Evolutionary conservation across 1,140 invertebrate species (phyloP).

Genomic region (Drosophila murphyi): DNA sequence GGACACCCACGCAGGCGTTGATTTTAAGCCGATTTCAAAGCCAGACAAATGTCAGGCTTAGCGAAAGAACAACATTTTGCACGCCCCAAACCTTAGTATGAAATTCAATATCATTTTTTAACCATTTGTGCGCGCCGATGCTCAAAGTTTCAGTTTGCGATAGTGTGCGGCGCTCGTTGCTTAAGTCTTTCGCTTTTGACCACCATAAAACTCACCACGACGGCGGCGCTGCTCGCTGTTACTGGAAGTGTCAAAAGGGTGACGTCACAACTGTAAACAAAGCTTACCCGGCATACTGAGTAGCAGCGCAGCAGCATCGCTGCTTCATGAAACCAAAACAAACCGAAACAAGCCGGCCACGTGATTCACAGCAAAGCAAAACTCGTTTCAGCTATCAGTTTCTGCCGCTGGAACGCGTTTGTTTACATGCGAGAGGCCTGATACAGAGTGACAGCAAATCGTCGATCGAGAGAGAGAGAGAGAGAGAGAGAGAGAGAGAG

Average conservation of each 20-base stretch:
- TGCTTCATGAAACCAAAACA: conserved; percentile 68
- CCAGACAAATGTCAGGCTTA: conserved; percentile 79
- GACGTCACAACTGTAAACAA: conserved; percentile 76
- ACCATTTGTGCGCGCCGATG: conserved; percentile 9
- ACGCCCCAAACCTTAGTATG: conserved; percentile 49
- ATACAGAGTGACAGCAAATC: background rate
- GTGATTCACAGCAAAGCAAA: conserved; percentile 56
- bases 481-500: background rate
- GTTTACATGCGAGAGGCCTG: conserved; percentile 53
- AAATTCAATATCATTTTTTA: conserved; percentile 70
- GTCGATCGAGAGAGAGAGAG: conserved; percentile 1
- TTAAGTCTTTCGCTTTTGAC: conserved; percentile 69
- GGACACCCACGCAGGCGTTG: conserved; percentile 80
- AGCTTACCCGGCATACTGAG: conserved; percentile 34
- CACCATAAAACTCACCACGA: conserved; percentile 41
- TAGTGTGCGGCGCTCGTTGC: conserved; percentile 61
- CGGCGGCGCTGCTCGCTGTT: background rate
- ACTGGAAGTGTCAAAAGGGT: conserved; percentile 70
- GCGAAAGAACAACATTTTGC: conserved; percentile 70
- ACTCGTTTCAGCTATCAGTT: conserved; percentile 62
- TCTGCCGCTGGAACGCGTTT: conserved; percentile 59
- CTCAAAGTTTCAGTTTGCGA: conserved; percentile 37
- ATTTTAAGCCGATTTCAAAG: conserved; percentile 83
- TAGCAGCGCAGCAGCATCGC: background rate
- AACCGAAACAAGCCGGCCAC: conserved; percentile 79